Evolutionary conservation across 2,113 vertebrate genomes (phyloP), one percentile per base, ranked within the genome.

Genomic region (Microtus montanus): DNA sequence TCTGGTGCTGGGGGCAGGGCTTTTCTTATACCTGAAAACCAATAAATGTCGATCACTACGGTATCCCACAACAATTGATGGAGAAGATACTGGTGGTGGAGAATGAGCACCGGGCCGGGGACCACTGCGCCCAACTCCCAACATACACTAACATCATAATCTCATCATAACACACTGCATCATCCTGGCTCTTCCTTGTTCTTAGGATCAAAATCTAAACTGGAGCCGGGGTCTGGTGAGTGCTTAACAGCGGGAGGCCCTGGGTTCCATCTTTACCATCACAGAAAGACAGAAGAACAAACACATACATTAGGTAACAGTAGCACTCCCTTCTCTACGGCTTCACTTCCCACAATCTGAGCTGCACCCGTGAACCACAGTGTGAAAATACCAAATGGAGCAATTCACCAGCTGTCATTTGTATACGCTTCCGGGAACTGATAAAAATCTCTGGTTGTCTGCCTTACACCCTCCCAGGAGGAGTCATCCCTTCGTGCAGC

Each of bases 1-100:
- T 98, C 98, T 97, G 99, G 99, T 89, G 99, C 97, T 2, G 98
- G 98, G 78, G 99, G 99, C 35, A 99, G 97, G 70, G 98, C 98
- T 95, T 99, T 99, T 90, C 97, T 98, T 89, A 99, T 98, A 98
- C 98, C 99, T 99, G 95, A 88, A 98, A 98, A 95, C 52, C 97
- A 97, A 78, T 95, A 77, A 87, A 14, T n/a, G 85, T 3, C 64
- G n/a, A 24, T 91, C 35, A 96, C 93, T 64, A 66, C 22, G 75
- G 13, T 75, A 10, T 7, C 70, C 63, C 86, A 64, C 5, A n/a
- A 89, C 30, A 86, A 58, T 17, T 30, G 58, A 54, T 47, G 26
- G 82, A 86, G 4, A 74, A 3, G 2, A 24, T 13, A 49, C n/a
- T 6, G 4, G 19, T 1, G 26, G 15, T 66, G 24, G 35, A 71